Conservation (phyloP, 1,140 invertebrate genomes). For the Chironomus striatipennis region DNA sequence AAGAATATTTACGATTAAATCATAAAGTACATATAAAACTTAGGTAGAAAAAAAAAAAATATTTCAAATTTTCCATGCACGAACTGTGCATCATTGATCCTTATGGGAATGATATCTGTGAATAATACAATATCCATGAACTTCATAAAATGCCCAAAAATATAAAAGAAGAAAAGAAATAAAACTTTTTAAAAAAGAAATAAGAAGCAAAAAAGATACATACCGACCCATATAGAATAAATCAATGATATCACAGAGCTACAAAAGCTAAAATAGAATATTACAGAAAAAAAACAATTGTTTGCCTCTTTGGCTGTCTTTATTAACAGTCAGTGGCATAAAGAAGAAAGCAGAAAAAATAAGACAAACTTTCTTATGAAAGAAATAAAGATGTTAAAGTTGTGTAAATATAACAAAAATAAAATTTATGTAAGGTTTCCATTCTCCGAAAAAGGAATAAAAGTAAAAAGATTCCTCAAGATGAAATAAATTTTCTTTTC, state of each 20-base stretch:
- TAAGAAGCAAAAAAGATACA: background rate
- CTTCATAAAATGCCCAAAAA: slow-evolving; percentile 2
- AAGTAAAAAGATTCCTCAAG: slow-evolving; percentile 2
- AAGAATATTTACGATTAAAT: background rate
- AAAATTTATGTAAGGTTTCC: slow-evolving; percentile 9
- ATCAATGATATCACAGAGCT: background rate
- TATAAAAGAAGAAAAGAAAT: background rate
- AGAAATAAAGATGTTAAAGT: slow-evolving; percentile 11
- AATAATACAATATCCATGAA: slow-evolving; percentile 3
- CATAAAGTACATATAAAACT: background rate
- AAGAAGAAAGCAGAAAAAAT: background rate
- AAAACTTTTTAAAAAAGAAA: background rate
- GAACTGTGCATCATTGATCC: background rate
- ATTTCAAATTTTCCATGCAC: slow-evolving; percentile 8
- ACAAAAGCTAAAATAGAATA: background rate
- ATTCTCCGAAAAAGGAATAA: slow-evolving; percentile 8
- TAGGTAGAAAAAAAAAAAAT: background rate
- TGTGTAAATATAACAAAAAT: slow-evolving; percentile 14
- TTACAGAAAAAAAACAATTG: slow-evolving; percentile 15
- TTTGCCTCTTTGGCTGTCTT: background rate
- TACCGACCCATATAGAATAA: background rate
- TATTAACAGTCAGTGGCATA: slow-evolving; percentile 4
- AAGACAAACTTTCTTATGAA: slow-evolving; percentile 14
- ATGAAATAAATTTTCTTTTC: background rate
- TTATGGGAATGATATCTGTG: background rate